Evolutionary conservation across 2,888 invertebrate species (phyloP).

Genomic region (Lobophora halterata): DNA sequence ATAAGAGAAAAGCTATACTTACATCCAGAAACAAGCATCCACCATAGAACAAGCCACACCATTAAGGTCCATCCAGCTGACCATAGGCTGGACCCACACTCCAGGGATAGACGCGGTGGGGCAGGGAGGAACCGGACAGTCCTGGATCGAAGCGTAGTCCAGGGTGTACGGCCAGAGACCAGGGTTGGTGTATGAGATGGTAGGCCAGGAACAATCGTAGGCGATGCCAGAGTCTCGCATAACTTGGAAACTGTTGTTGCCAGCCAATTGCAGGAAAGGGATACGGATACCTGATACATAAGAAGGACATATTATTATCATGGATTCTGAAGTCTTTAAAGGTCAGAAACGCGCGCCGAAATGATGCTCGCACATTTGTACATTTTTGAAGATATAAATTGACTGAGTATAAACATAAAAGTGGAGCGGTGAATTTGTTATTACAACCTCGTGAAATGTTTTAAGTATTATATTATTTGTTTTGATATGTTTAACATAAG

Average conservation of each 20-base stretch:
- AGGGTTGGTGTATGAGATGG: conserved; percentile 54
- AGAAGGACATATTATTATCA: not conserved
- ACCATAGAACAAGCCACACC: conserved; percentile 79
- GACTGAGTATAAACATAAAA: too few relatives aligned
- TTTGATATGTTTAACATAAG: too few relatives aligned
- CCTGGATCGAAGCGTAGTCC: conserved; percentile 79
- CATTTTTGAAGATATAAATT: too few relatives aligned
- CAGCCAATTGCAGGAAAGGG: conserved; percentile 80
- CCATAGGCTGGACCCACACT: conserved; percentile 85
- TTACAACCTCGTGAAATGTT: too few relatives aligned
- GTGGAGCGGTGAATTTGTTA: too few relatives aligned
- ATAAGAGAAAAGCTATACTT: conserved; percentile 37
- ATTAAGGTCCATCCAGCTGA: conserved; percentile 72
- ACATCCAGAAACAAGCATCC: conserved; percentile 75
- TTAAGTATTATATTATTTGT: too few relatives aligned
- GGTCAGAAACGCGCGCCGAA: too few relatives aligned
- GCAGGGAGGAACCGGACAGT: conserved; percentile 79
- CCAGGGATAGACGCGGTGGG: conserved; percentile 80
- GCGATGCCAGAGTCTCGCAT: conserved; percentile 68
- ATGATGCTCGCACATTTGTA: too few relatives aligned
- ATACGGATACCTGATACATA: conserved; percentile 66
- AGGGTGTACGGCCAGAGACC: conserved; percentile 86
- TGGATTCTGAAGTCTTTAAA: not conserved
- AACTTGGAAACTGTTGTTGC: conserved; percentile 80
- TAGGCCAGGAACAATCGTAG: conserved; percentile 84